Base-by-base conservation (phyloP, 2,113 vertebrate genomes). In the Anser brachyrhynchus region DNA sequence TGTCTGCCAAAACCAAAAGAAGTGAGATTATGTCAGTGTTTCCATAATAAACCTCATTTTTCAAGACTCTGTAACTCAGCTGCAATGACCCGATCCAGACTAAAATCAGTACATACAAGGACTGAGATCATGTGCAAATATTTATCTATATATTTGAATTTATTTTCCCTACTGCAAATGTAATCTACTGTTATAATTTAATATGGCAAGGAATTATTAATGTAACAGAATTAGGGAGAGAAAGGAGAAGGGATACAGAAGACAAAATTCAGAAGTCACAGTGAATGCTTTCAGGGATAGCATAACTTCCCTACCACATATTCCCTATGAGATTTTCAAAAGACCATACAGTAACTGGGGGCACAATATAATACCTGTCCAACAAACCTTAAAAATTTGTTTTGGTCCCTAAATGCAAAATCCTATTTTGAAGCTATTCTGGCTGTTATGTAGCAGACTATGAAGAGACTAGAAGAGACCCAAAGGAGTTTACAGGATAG, bases 1-100 rank as follows among this genome's bases (percentile, higher is more conserved):
- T 51, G 71, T 78, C 59, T 96, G 73, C 83, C 95, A 91, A 92
- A 95, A 95, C 65, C 57, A 71, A 44, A 97, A 91, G 74, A 93
- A 95, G 65, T 95, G 85, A 91, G 57, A 84, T 67, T 95, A 89
- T 96, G 87, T 96, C 95, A 96, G 71, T 95, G 66, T 97, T 97
- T 97, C 95, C 96, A 84, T 89, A 94, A 94, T 93, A 92, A 97
- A 96, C 66, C 31, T 69, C 91, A 95, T 69, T 94, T 86, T 95
- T 97, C 72, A 9, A 55, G 80, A 84, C 49, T 75, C 88, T 96
- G 25, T 57, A 96, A 84, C 62, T 94, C 70, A 87, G 73, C 79
- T 94, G 69, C 91, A 74, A 94, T 43, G 31, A 94, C 74, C 73
- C 85, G 72, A 65, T 95, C 39, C 82, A 85, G 77, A 46, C 73